Base-by-base conservation (phyloP, 2,113 vertebrate genomes). In the Nipponia nippon region DNA sequence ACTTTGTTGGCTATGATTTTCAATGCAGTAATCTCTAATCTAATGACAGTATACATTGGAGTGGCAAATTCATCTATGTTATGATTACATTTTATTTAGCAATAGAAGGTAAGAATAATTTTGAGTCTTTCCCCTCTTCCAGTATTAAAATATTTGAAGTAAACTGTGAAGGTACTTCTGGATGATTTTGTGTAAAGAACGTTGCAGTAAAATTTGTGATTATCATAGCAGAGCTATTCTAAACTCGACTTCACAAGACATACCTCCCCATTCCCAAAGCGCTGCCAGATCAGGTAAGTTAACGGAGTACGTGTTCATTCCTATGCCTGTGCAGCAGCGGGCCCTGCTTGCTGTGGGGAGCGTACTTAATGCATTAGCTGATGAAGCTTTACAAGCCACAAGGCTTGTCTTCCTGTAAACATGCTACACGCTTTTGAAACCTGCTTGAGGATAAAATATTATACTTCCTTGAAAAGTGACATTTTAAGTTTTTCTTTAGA, bases 291-390 rank as follows among this genome's bases (percentile, higher is more conserved):
- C 55, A 84, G 92, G 80, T 87, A 70, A 87, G 87, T 83, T 20
- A 50, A 38, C 10, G 5, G 42, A 62, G 34, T 10, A 7, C 1
- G 27, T 34, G 30, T 61, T 40, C 6, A 3, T 38, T 65, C 75
- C 50, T 7, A 34, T 0, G 0, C 30, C 53, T 19, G 16, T 58
- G 36, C 27, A 27, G 34, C 36, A 34, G 30, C 7, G 55, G 82
- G 46, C 61, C 4, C 3, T 62, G 55, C 36, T 50, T 20, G 7
- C 49, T 3, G 5, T 8, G 40, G 16, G 40, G 11, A 80, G 17
- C 1, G 17, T 46, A 32, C 30, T 40, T 27, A 27, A 26, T 32
- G 80, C 21, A 4, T 38, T 18, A 40, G 15, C 50, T 70, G 61
- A n/a, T 55, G 15, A 32, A 67, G 10, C 17, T 72, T 63, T 65